A percentile compares a stretch with the other conserved stretches of the same genome.
Evolutionary conservation across 1,140 invertebrate genomes (phyloP).

Genomic region (Caligus rogercresseyi): DNA sequence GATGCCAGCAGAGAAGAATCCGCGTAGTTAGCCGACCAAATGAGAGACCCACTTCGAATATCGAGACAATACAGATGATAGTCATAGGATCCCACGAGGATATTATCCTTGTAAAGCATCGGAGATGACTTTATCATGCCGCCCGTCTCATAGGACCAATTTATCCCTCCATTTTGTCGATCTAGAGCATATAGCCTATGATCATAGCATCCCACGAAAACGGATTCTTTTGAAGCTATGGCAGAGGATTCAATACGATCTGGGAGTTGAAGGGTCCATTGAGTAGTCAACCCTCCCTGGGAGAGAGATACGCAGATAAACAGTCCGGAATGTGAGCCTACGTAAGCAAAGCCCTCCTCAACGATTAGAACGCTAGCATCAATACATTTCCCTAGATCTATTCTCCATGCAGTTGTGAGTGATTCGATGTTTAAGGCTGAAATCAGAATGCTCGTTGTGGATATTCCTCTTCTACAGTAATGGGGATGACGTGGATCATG

Average conservation of each 20-base stretch:
- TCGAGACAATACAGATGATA: neutral
- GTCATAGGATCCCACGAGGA: conserved; percentile 7
- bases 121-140: conserved; percentile 1
- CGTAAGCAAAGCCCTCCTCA: neutral
- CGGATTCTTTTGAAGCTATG: neutral
- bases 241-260: conserved; percentile 7
- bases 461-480: neutral
- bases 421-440: too few species aligned
- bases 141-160: neutral
- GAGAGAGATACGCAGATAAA: neutral
- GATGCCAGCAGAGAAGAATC: neutral
- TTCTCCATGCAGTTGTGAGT: neutral
- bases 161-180: neutral
- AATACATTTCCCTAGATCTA: conserved; percentile 16
- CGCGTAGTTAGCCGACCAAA: neutral
- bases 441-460: too few species aligned
- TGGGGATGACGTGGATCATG: too few species aligned
- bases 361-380: conserved; percentile 5
- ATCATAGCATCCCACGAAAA: conserved; percentile 1
- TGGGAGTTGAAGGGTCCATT: neutral
- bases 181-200: neutral
- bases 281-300: neutral
- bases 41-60: neutral
- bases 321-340: conserved; percentile 8
- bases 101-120: neutral